These are phyloP conservation scores for Callipepla californica DNA, from an alignment of 2,113 vertebrate genomes.

Conservation along the genomic window DNA sequence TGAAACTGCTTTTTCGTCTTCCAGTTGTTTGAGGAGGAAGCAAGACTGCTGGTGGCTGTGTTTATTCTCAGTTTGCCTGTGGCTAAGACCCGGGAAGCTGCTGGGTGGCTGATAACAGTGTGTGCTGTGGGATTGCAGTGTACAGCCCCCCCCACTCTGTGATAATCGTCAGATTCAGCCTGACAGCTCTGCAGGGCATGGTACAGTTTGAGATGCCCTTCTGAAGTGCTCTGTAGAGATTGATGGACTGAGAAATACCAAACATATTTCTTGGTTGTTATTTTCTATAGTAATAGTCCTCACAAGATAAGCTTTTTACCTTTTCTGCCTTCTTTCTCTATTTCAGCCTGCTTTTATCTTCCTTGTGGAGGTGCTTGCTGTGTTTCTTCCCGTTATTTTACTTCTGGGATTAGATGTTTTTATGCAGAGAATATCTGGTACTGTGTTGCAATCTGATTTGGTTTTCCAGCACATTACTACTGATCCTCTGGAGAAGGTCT, in stretches of 20 bases:
- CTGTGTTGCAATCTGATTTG: neutral
- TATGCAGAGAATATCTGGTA: neutral
- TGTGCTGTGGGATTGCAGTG: accelerated
- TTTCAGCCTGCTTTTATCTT: neutral
- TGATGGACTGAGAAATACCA: neutral
- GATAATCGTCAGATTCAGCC: neutral
- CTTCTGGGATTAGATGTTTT: neutral
- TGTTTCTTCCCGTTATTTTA: neutral
- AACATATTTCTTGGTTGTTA: neutral
- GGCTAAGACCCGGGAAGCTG: neutral
- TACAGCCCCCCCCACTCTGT: neutral
- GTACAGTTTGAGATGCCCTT: neutral
- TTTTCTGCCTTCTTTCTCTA: neutral
- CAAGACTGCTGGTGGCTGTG: neutral
- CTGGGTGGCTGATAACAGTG: neutral
- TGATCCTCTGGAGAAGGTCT: neutral
- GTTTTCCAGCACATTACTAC: neutral
- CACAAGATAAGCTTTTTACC: neutral
- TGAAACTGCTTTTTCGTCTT: accelerated
- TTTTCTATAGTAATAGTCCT: neutral
- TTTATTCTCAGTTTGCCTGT: neutral
- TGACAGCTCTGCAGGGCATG: neutral
- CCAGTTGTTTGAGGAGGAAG: neutral
- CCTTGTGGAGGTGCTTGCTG: neutral
- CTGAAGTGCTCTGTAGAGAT: neutral